Evolutionary conservation across 2,888 invertebrate genomes (phyloP).

Genomic region (Melinopterus prodromus): DNA sequence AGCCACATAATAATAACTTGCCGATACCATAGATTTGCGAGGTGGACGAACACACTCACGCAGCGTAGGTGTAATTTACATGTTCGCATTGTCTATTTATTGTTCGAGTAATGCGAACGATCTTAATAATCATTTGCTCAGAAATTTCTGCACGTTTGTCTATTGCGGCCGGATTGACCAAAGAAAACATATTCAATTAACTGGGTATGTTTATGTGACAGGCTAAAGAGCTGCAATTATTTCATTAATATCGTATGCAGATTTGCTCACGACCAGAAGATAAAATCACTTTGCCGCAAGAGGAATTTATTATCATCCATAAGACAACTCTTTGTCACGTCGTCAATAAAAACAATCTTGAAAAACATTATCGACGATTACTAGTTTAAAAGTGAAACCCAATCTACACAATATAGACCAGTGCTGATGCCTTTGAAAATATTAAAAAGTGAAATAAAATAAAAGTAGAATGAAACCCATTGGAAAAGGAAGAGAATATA

Average conservation of each 20-base stretch:
- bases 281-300: neutral
- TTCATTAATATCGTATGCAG: neutral
- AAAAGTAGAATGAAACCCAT: too few species aligned
- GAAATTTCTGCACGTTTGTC: neutral
- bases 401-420: too few species aligned
- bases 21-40: slow-evolving; percentile 51
- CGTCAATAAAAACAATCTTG: too few species aligned
- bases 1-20: slow-evolving; percentile 58
- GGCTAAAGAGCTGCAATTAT: neutral
- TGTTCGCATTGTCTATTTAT: slow-evolving; percentile 47
- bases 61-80: slow-evolving; percentile 58
- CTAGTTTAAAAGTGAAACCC: too few species aligned
- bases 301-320: neutral
- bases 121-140: slow-evolving; percentile 30
- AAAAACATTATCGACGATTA: too few species aligned
- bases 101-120: slow-evolving; percentile 35
- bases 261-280: neutral
- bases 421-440: too few species aligned
- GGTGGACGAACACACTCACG: slow-evolving; percentile 11
- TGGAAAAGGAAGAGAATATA: too few species aligned
- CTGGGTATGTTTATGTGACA: neutral
- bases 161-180: too few species aligned
- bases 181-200: too few species aligned
- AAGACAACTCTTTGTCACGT: neutral
- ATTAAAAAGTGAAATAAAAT: too few species aligned